Conservation (phyloP, 2,113 vertebrate genomes). For the Aramus guarauna region DNA sequence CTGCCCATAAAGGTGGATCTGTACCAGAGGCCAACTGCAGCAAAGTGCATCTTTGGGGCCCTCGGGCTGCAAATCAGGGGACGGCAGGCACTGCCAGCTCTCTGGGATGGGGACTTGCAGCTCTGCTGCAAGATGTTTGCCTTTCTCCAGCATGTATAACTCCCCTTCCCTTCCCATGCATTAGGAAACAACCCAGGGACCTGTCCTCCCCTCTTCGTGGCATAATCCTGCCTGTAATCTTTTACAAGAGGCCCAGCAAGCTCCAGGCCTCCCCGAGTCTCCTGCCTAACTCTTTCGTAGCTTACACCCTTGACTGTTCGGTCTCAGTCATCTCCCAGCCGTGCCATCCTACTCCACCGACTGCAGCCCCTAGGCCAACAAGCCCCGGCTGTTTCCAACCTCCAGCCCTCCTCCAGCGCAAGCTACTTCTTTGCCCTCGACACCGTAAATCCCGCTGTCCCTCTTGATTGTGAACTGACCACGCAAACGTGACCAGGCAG, state of each 20-base stretch:
- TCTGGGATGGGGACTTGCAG: not conserved
- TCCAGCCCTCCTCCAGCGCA: not conserved
- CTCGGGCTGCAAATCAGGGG: not conserved
- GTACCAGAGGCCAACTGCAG: not conserved
- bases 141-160: not conserved
- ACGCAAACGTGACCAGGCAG: not conserved
- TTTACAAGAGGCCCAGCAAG: not conserved
- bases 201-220: not conserved
- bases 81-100: not conserved
- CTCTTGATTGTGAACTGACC: not conserved
- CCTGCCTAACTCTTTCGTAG: not conserved
- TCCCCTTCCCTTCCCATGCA: not conserved
- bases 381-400: not conserved
- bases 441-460: not conserved
- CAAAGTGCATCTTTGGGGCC: not conserved
- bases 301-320: accelerated
- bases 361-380: not conserved
- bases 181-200: not conserved
- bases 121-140: not conserved
- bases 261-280: not conserved
- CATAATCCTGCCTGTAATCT: not conserved
- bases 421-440: not conserved
- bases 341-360: accelerated
- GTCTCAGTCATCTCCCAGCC: not conserved
- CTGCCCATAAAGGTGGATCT: not conserved